A percentile compares a stretch with the other conserved stretches of the same genome.
Evolutionary conservation across 2,888 invertebrate species (phyloP).

Genomic region (Euplexia lucipara): DNA sequence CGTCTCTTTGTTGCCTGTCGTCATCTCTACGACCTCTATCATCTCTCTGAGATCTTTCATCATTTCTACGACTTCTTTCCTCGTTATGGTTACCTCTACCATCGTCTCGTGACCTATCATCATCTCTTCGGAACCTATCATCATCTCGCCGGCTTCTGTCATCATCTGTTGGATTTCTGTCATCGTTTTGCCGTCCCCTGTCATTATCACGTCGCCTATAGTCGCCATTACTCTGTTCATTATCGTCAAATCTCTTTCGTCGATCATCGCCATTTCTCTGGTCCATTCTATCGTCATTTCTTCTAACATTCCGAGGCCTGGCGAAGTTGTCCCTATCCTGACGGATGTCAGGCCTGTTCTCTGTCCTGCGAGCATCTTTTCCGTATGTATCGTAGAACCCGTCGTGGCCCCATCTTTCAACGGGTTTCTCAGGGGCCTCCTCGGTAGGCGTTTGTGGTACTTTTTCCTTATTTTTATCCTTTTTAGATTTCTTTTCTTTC

Average conservation of each 20-base stretch:
- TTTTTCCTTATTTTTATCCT: constrained; percentile 70
- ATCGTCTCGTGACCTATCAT: constrained; percentile 28
- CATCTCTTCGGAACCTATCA: constrained; percentile 15
- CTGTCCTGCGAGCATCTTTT: constrained; percentile 77
- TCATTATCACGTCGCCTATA: constrained; percentile 42
- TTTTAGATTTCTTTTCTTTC: constrained; percentile 74
- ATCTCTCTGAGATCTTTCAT: constrained; percentile 24
- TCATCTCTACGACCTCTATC: constrained; percentile 35
- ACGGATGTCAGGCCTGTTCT: constrained; percentile 68
- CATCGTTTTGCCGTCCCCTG: constrained; percentile 25
- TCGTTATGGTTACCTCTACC: constrained; percentile 43
- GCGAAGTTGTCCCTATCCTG: constrained; percentile 72
- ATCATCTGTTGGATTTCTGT: constrained; percentile 20
- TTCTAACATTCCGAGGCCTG: constrained; percentile 67
- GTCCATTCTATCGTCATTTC: constrained; percentile 60
- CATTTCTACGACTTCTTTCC: constrained; percentile 29
- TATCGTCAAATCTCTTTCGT: constrained; percentile 47
- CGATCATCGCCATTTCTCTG: constrained; percentile 56
- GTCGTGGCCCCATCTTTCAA: constrained; percentile 86
- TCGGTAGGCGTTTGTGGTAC: constrained; percentile 69
- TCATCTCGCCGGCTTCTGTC: constrained; percentile 7
- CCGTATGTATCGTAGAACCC: constrained; percentile 87
- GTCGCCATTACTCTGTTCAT: constrained; percentile 50
- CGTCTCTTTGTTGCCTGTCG: constrained; percentile 38
- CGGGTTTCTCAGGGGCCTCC: constrained; percentile 68